Base-by-base conservation (phyloP, 1,140 invertebrate genomes). In the Amyelois transitella region DNA sequence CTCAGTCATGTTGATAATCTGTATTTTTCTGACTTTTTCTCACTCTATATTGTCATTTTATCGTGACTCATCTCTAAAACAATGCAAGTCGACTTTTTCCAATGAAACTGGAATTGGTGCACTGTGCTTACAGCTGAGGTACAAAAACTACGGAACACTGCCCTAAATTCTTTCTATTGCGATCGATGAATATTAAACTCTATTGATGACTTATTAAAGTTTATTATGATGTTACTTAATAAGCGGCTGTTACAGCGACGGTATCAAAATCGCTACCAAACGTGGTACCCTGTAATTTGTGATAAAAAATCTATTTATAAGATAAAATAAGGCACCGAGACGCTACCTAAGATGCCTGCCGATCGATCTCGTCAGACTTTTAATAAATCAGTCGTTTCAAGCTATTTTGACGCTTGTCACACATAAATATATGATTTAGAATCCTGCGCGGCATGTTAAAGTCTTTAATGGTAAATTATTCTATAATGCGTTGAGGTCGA, bases 281-380 rank as follows among this genome's bases (percentile, higher is more conserved):
- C 71, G 75, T 62, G 72, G 79, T 82, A 86, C 77, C 83, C 83
- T 84, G 74, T 86, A 86, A 86, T 86, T 86, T 86, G 72, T 80
- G 70, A 78, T 83, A 86, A 84, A 86, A 86, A 86, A 83, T 84
- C 80, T 84, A 84, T 86, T 84, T 86, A 86, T 86, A 81, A 80
- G 81, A 78, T 77, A 81, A 83, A 86, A 86, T 77, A 77, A 84
- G 77, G 72, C 72, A 76, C 66, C 58, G 70, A 64, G 67, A 73
- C 61, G 83, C 81, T 84, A 86, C 82, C 82, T 83, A 82, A 83
- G 80, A 83, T 75, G 72, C 72, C 62, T 43, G 65, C 49, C 63
- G 82, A 84, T 81, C 79, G 83, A 83, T 81, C 75, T 77, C 70
- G 69, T 60, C 69, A 62, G 60, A 50, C 50, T 77, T 79, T 80